Evolutionary conservation across 2,888 invertebrate species (phyloP), one percentile per base, ranked within the genome.

Genomic region (Enchytraeus crypticus): DNA sequence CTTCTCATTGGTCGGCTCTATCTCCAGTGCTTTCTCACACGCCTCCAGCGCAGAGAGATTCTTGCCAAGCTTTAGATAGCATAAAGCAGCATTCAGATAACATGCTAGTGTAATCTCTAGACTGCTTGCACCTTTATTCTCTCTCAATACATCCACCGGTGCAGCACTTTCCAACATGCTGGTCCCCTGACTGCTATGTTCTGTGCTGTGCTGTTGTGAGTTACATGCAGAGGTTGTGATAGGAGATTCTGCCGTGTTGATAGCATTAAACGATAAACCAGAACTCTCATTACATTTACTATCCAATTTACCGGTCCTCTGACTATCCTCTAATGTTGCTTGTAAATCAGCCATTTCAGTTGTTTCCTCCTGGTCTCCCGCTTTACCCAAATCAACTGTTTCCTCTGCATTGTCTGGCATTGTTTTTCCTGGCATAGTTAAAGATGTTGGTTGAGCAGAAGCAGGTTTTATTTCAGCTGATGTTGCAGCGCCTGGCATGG

Each of bases 41-140:
- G 47, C 23, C 43, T 57, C 53, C 43, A 53, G 51, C 23, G 61
- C 61, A 23, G 51, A 49, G 32, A 61, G 34, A 38, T 58, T 38
- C 23, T 53, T 53, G 29, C 58, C 53, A 30, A 61, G 33, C 29
- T 51, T 57, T 45, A 57, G 61, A 11, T 58, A 51, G 34, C 61
- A 61, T 21, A 57, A 23, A 4, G 57, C 23, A 3, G 58, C 23
- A 53, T 61, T 61, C 27, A 61, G 58, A 26, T 27, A 23, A 26
- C 18, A 23, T 8, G 34, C 5, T 18, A 59, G 30, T 27, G 26
- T 14, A 23, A 59, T 18, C n/a, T 54, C 38, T 38, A 38, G 38
- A 38, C 38, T 8, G 11, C 18, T 18, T 18, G 38, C 38, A 8
- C 38, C 45, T n/a, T n/a, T n/a, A n/a, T n/a, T n/a, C n/a, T n/a